These are phyloP conservation scores for Eilema griseolum DNA, from an alignment of 2,888 invertebrate species.

Conservation along the genomic window DNA sequence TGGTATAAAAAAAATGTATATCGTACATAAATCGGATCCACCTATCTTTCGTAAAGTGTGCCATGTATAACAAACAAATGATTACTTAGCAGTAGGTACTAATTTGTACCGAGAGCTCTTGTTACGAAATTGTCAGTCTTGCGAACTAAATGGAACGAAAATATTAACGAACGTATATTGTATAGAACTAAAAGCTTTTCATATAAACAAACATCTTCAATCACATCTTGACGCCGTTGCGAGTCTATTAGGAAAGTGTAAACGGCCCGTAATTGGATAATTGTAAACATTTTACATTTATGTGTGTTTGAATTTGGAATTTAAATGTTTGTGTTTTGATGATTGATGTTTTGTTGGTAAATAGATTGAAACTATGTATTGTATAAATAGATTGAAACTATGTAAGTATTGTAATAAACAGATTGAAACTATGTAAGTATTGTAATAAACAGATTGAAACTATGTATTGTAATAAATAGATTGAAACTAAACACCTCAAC, in stretches of 20 bases:
- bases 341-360: slow-evolving; percentile 15
- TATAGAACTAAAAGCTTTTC: slow-evolving; percentile 40
- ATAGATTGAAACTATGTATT: background rate
- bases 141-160: slow-evolving; percentile 26
- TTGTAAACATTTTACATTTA: slow-evolving; percentile 49
- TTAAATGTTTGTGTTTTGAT: slow-evolving; percentile 21
- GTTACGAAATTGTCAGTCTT: background rate
- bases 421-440: background rate
- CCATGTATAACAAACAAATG: too few species aligned
- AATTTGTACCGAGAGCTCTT: background rate
- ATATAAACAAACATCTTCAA: slow-evolving; percentile 44
- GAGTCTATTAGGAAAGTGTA: slow-evolving; percentile 44
- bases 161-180: slow-evolving; percentile 39
- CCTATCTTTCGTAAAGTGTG: too few species aligned
- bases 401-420: background rate
- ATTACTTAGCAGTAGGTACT: background rate
- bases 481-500: too few species aligned
- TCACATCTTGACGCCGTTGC: slow-evolving; percentile 39
- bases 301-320: slow-evolving; percentile 15
- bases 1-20: too few species aligned
- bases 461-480: too few species aligned
- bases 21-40: too few species aligned
- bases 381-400: background rate
- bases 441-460: background rate
- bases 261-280: slow-evolving; percentile 61